Evolutionary conservation across 1,140 invertebrate species (phyloP).

Genomic region (Bradysia coprophila): DNA sequence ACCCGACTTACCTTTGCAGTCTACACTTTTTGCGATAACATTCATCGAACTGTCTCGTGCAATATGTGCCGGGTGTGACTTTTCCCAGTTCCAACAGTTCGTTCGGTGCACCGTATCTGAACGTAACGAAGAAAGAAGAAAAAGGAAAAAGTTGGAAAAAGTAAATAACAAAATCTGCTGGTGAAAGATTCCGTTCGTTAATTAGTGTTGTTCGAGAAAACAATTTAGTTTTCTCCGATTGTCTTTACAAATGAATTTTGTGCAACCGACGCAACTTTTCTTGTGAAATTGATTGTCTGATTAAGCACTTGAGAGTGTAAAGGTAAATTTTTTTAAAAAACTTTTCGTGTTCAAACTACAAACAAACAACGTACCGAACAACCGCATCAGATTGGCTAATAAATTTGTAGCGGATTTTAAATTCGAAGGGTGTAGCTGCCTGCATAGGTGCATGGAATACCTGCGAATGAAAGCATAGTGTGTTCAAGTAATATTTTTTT

Average conservation of each 20-base stretch:
- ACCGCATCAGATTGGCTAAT: slow-evolving; percentile 52
- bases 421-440: slow-evolving; percentile 45
- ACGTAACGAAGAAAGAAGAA: not conserved
- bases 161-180: too few species aligned
- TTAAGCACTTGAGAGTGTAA: too few species aligned
- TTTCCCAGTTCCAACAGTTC: slow-evolving; percentile 55
- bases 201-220: too few species aligned
- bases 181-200: too few species aligned
- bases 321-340: too few species aligned
- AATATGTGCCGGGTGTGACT: slow-evolving; percentile 70
- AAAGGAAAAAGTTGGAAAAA: not conserved
- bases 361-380: slow-evolving; percentile 36
- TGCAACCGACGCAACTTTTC: too few species aligned
- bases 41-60: slow-evolving; percentile 71
- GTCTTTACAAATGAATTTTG: too few species aligned
- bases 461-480: slow-evolving; percentile 10
- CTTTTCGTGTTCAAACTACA: too few species aligned
- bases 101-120: slow-evolving; percentile 42
- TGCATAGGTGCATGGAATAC: slow-evolving; percentile 45
- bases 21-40: slow-evolving; percentile 67
- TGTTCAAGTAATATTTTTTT: not conserved
- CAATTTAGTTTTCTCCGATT: too few species aligned
- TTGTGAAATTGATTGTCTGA: too few species aligned
- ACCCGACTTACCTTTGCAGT: slow-evolving; percentile 58
- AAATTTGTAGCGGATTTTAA: slow-evolving; percentile 59